These are phyloP conservation scores for Tretioscincus oriximinensis DNA, from an alignment of 2,113 vertebrate genomes.

Conservation along the genomic window DNA sequence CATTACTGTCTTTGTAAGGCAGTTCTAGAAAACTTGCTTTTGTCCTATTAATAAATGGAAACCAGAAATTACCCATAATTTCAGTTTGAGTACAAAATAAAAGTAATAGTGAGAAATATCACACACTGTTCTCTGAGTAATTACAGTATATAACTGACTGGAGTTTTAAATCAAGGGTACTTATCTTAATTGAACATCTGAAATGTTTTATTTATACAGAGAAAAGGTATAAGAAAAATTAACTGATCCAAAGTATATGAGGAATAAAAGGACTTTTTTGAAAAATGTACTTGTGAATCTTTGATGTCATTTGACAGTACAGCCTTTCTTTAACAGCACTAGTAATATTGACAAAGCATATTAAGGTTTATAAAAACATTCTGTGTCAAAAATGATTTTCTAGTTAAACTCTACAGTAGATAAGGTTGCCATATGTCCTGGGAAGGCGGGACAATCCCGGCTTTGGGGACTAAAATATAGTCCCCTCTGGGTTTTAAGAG, in stretches of 20 bases:
- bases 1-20: slow-evolving; percentile 59
- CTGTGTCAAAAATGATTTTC: slow-evolving; percentile 1
- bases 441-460: no score
- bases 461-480: no score
- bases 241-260: slow-evolving; percentile 37
- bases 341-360: background rate
- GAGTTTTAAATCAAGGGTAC: slow-evolving; percentile 81
- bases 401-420: background rate
- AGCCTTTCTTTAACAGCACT: slow-evolving; percentile 2
- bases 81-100: slow-evolving; percentile 65
- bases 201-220: slow-evolving; percentile 84
- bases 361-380: slow-evolving; percentile 20
- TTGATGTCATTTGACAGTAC: slow-evolving; percentile 1
- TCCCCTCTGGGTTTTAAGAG: no score
- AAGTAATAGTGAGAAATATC: slow-evolving; percentile 77
- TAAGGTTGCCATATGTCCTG: no score
- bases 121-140: slow-evolving; percentile 72
- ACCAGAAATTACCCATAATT: slow-evolving; percentile 82
- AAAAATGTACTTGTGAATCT: background rate
- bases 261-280: slow-evolving; percentile 8
- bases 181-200: slow-evolving; percentile 84
- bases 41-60: slow-evolving; percentile 76
- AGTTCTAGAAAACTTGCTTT: slow-evolving; percentile 57
- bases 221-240: slow-evolving; percentile 68
- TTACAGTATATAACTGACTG: slow-evolving; percentile 72